Evolutionary conservation across 2,888 invertebrate genomes (phyloP), one percentile per base, ranked within the genome.

Genomic region (Clivina fossor): DNA sequence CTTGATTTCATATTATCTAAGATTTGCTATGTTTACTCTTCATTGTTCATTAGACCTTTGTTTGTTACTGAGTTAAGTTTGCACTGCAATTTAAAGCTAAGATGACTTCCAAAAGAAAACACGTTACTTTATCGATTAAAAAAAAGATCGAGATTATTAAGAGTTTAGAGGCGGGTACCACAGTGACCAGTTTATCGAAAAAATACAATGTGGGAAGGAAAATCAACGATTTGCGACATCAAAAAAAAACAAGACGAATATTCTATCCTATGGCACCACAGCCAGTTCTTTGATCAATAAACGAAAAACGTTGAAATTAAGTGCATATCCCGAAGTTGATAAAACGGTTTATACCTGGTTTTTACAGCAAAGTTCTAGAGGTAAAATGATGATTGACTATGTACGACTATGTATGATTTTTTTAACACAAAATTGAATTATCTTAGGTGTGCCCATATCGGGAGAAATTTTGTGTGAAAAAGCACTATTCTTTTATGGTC

Each of bases 391-490:
- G n/a, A n/a, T n/a, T n/a, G n/a, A n/a, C n/a, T n/a, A n/a, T n/a
- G n/a, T n/a, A n/a, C n/a, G n/a, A n/a, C n/a, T n/a, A n/a, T n/a
- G n/a, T n/a, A n/a, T n/a, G n/a, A n/a, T n/a, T n/a, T n/a, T n/a
- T n/a, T n/a, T n/a, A n/a, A n/a, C n/a, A n/a, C n/a, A n/a, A n/a
- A n/a, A n/a, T n/a, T n/a, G n/a, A n/a, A n/a, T n/a, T n/a, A n/a
- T n/a, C n/a, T n/a, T 50, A 56, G 32, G 40, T 32, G 37, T 15
- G n/a, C 20, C 55, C 35, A 35, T 51, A 30, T 43, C 43, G 8
- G 43, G 51, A n/a, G 51, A 46, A 9, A 38, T 50, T 5, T n/a
- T 50, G 26, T 16, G 50, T 50, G 50, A 50, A 20, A 50, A 50
- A 22, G 50, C 50, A 9, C 20, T 32, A 13, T 38, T 15, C 28